These are phyloP conservation scores for Epinephelus lanceolatus DNA, from an alignment of 2,113 vertebrate species.

Conservation along the genomic window DNA sequence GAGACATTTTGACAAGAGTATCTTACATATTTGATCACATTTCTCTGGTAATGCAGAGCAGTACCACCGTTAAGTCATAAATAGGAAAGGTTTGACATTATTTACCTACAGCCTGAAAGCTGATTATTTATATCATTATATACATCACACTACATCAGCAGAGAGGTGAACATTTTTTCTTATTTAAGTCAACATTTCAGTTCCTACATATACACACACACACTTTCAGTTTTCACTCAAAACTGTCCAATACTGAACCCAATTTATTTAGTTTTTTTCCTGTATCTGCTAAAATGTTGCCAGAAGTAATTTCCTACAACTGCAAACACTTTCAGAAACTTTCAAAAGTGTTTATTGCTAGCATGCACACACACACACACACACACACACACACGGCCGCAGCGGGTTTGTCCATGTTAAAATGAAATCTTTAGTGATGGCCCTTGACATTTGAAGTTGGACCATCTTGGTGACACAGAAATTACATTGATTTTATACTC, in stretches of 20 bases:
- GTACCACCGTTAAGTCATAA: slow-evolving; percentile 36
- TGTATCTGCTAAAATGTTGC: slow-evolving; percentile 26
- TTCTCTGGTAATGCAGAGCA: slow-evolving; percentile 36
- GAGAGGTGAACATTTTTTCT: not conserved
- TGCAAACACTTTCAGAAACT: slow-evolving; percentile 12
- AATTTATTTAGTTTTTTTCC: not conserved
- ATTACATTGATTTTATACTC: slow-evolving; percentile 33
- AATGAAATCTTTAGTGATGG: not conserved
- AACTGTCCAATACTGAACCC: not conserved
- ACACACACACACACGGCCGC: not conserved
- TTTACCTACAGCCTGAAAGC: slow-evolving; percentile 49
- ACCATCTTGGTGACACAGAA: slow-evolving; percentile 25
- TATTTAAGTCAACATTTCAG: slow-evolving; percentile 27
- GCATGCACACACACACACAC: not conserved
- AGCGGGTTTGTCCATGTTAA: slow-evolving; percentile 8
- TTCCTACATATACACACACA: not conserved
- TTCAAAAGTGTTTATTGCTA: slow-evolving; percentile 5
- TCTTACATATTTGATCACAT: slow-evolving; percentile 64
- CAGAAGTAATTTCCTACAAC: slow-evolving; percentile 23
- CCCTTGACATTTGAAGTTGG: slow-evolving; percentile 29
- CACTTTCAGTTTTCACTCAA: slow-evolving; percentile 10
- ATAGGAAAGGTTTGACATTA: slow-evolving; percentile 37
- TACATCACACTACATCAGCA: not conserved
- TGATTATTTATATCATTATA: slow-evolving; percentile 38
- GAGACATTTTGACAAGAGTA: slow-evolving; percentile 55